Evolutionary conservation across 1,140 invertebrate genomes (phyloP), one percentile per base, ranked within the genome.

Genomic region (Platorchestia sp.): DNA sequence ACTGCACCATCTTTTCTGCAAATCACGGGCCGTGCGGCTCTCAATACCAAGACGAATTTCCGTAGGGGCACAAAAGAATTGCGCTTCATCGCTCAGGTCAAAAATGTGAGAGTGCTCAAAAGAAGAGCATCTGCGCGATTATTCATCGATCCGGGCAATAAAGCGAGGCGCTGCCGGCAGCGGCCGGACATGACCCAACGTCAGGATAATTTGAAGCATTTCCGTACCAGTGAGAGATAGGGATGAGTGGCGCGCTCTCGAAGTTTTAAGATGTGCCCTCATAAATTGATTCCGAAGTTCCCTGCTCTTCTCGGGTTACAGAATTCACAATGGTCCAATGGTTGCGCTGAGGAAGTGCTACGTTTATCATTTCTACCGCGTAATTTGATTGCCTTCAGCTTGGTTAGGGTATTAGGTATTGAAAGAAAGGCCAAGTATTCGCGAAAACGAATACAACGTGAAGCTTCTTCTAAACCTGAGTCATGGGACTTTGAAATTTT

Each of bases 61-160:
- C n/a, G 36, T 14, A 44, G 10, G 41, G 41, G 43, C 87, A 42
- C 41, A 44, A 89, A 89, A 89, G 87, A 44, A 89, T 89, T 44
- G 43, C 87, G 43, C 87, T 44, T 89, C 87, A 89, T 89, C 87
- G 87, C 87, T 89, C 87, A 89, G 87, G 27, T 89, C n/a, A 5
- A 89, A 89, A 89, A 89, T 89, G 42, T 89, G 87, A 89, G 41
- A 44, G 87, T 89, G 87, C 41, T 89, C 87, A 41, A 89, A 89
- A 89, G 87, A 89, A 44, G 87, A 44, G 41, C 87, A 89, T 41
- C 87, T 41, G 87, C 14, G 87, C 87, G 43, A 89, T 89, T 89
- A 89, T 44, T 89, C 87, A 89, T 42, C 87, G 87, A 42, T 41
- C 87, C 87, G 16, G 43, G 41, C 87, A 89, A 89, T 89, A 89